Conservation (phyloP, 2,797 vertebrate genomes). For the Taeniopygia guttata region DNA sequence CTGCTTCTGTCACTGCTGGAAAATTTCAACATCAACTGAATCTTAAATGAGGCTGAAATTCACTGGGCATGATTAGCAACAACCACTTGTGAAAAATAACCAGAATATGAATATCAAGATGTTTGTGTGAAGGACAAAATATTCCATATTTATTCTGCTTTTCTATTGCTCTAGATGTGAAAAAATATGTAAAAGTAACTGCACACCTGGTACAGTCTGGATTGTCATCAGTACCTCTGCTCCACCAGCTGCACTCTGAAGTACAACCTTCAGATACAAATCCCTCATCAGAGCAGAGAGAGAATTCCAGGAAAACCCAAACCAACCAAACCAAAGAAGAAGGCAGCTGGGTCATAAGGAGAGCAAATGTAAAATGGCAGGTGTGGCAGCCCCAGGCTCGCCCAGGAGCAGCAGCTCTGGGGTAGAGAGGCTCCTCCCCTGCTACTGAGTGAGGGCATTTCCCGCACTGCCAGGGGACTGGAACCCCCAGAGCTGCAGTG, state of each 20-base stretch:
- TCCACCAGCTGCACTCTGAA: not conserved
- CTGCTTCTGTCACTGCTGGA: not conserved
- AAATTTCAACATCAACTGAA: not conserved
- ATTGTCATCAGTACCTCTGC: not conserved
- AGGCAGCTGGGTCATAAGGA: not conserved
- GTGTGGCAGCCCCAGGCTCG: not conserved
- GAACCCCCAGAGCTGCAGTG: fast-evolving
- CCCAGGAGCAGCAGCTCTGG: not conserved
- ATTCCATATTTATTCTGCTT: not conserved
- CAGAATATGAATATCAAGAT: not conserved
- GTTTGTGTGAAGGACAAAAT: not conserved
- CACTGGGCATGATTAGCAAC: not conserved
- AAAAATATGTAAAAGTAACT: not conserved
- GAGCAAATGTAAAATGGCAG: not conserved
- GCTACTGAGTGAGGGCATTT: not conserved
- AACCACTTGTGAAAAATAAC: not conserved
- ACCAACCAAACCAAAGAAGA: not conserved
- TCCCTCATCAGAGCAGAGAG: fast-evolving
- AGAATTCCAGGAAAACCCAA: not conserved
- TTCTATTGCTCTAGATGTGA: not conserved
- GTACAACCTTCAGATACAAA: not conserved
- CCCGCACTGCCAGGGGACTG: not conserved
- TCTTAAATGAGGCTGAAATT: not conserved
- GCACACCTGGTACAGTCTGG: not conserved
- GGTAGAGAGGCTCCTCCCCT: not conserved